phyloP scores from a whole-genome alignment of 30 jellyfish, hydroid and myxozoan genomes.

The Haliclystus octoradiatus region DNA sequence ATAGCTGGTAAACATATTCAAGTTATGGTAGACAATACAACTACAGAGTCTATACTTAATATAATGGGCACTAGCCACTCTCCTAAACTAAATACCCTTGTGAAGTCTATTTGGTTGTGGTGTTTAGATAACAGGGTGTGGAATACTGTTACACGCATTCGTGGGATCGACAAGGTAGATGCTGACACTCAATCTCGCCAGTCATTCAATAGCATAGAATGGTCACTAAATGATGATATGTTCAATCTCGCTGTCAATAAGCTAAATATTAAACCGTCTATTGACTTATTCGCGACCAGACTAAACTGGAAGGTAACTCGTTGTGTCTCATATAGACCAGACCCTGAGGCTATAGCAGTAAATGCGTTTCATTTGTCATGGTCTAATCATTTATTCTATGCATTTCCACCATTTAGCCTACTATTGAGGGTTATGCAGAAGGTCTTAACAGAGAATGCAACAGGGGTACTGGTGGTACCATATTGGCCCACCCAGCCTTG shows the following conservation, averaged over 20 bases:
- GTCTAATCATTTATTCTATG: conserved; percentile 2
- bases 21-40: neutral
- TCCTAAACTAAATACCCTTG: neutral
- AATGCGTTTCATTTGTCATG: conserved; percentile 11
- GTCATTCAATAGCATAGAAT: too few species aligned
- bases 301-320: too few species aligned
- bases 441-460: conserved; percentile 2
- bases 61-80: neutral
- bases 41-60: neutral
- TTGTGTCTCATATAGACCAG: too few species aligned
- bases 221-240: conserved; percentile 1
- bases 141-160: conserved; percentile 1
- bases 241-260: neutral
- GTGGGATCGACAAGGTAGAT: neutral
- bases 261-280: too few species aligned
- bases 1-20: neutral
- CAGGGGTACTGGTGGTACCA: conserved; percentile 9
- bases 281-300: too few species aligned
- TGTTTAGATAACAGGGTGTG: neutral
- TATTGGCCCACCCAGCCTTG: neutral
- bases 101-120: neutral
- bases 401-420: neutral
- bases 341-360: conserved; percentile 9
- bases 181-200: neutral
- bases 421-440: conserved; percentile 13